phyloP scores from a whole-genome alignment of 2,113 vertebrate species.

The Cynoglossus semilaevis region DNA sequence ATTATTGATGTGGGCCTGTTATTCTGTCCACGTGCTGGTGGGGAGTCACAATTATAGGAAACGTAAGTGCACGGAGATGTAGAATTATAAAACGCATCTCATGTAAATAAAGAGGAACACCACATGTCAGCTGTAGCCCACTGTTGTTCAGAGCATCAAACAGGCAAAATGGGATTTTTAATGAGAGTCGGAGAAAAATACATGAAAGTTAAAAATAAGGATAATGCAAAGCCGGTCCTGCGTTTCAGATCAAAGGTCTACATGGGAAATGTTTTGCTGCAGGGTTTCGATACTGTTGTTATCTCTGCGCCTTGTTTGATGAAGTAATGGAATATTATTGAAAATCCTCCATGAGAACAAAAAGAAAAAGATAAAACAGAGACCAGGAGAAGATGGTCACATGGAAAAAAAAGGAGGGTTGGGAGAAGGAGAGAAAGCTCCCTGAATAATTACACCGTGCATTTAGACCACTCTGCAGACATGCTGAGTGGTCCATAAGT shows the following conservation, averaged over 20 bases:
- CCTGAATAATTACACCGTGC: slow-evolving; percentile 15
- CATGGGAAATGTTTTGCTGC: slow-evolving; percentile 10
- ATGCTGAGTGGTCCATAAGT: slow-evolving; percentile 27
- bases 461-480: slow-evolving; percentile 17
- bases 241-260: slow-evolving; percentile 5
- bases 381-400: background rate
- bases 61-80: background rate
- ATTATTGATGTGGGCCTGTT: slow-evolving; percentile 47
- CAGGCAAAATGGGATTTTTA: too few relatives aligned
- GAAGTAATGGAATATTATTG: too few relatives aligned
- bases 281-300: background rate
- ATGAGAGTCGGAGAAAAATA: too few relatives aligned
- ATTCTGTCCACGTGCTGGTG: slow-evolving; percentile 15
- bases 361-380: background rate
- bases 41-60: background rate
- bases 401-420: slow-evolving; percentile 6
- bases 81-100: background rate
- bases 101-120: background rate
- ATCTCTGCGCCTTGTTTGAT: too few relatives aligned
- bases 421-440: background rate
- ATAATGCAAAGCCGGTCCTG: background rate
- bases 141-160: background rate
- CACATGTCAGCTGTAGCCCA: background rate
- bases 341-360: background rate
- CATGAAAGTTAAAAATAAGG: background rate